Evolutionary conservation across 1,140 invertebrate species (phyloP), one percentile per base, ranked within the genome.

Genomic region (Trachymyrmex septentrionalis): DNA sequence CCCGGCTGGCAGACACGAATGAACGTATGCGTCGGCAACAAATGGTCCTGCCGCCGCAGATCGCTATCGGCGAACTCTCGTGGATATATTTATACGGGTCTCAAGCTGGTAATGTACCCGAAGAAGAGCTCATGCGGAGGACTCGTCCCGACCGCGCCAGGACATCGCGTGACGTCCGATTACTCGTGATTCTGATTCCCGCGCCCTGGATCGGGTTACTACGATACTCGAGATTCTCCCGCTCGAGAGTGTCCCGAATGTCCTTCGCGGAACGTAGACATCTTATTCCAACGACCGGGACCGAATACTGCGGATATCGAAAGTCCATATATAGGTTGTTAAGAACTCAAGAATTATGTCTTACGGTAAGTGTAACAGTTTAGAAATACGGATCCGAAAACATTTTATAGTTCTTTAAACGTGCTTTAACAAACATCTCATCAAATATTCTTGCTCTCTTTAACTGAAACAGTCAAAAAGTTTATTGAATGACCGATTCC

Each of bases 1-100:
- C 55, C 34, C 21, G 71, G 87, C 85, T 88, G 75, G 86, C 78
- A 86, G 87, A 38, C 80, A 85, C 88, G 87, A 87, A 93, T 91
- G 92, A 85, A 93, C 92, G 88, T 91, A 92, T 92, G 90, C 77
- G 59, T 85, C 82, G 77, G 77, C 92, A 93, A 95, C 93, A 95
- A 95, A 95, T 95, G 93, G 92, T 93, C 91, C 92, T 93, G 91
- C 89, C 86, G 84, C 89, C 89, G 86, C 88, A 93, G 94, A 95
- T 95, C 88, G 88, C 92, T 94, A 95, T 95, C 94, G 75, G 93
- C 87, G 86, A 76, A 84, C 91, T 84, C 88, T 75, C 80, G 92
- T 91, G 89, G 92, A 80, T 92, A 91, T 93, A 94, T 94, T 94
- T 93, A 94, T 94, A 92, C 92, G 92, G 88, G 85, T 86, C 90